phyloP scores from a whole-genome alignment of 2,797 vertebrate genomes.

The Meda fulgida region DNA sequence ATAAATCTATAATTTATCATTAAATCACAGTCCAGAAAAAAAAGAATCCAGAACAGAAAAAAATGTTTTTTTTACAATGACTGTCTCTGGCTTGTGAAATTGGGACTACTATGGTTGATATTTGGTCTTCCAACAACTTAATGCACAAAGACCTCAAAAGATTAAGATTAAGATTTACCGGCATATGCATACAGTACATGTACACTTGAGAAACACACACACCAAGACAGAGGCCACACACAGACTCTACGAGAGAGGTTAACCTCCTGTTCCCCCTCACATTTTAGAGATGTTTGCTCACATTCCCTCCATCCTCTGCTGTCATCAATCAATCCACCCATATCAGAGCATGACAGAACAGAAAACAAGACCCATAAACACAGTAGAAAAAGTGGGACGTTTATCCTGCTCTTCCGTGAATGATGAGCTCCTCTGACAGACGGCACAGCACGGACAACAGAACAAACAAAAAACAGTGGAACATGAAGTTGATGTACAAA shows the following conservation, averaged over 20 bases:
- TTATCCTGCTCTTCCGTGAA: background rate
- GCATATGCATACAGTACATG: background rate
- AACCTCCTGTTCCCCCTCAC: constrained; percentile 27
- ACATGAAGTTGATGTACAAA: constrained; percentile 3
- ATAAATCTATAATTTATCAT: background rate
- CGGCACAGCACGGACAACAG: background rate
- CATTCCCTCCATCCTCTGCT: constrained; percentile 28
- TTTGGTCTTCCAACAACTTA: constrained; percentile 3
- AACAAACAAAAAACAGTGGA: background rate
- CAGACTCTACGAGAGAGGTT: background rate
- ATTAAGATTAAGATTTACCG: background rate
- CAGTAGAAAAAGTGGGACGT: background rate
- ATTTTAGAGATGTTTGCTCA: constrained; percentile 41
- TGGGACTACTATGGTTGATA: background rate
- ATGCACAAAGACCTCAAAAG: background rate
- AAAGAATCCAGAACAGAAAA: no score
- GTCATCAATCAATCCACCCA: constrained; percentile 44
- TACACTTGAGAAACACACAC: background rate
- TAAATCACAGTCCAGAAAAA: background rate
- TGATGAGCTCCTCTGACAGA: background rate
- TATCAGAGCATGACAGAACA: constrained; percentile 23
- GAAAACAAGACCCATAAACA: background rate
- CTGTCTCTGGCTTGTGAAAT: background rate
- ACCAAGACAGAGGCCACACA: constrained; percentile 21
- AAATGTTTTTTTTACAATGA: no score